phyloP scores from a whole-genome alignment of 2,113 vertebrate genomes.

The Lophochroa leadbeateri region DNA sequence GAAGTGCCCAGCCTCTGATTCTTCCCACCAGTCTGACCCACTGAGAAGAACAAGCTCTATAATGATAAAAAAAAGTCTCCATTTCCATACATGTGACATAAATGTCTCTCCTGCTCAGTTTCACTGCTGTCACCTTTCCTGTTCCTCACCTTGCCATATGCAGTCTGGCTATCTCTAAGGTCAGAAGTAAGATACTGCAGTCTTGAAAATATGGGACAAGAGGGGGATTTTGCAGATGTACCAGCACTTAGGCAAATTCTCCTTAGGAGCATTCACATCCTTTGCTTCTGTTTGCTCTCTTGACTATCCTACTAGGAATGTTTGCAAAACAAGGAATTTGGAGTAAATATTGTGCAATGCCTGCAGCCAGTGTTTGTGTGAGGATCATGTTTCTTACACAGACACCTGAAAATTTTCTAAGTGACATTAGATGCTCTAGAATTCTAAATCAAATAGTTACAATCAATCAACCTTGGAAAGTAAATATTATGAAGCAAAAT shows the following conservation, averaged over 20 bases:
- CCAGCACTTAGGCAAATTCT: not conserved
- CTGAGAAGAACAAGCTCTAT: not conserved
- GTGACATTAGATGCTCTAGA: not conserved
- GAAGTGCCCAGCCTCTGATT: not conserved
- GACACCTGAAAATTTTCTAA: not conserved
- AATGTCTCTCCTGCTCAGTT: not conserved
- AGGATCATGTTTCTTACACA: not conserved
- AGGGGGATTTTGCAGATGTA: not conserved
- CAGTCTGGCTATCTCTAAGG: not conserved
- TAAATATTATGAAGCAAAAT: not conserved
- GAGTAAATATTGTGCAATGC: not conserved
- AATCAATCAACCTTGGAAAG: not conserved
- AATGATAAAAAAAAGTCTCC: not conserved
- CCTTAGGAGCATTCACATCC: not conserved
- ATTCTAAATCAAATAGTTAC: not conserved
- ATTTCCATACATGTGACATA: accelerated
- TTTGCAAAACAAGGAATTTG: not conserved
- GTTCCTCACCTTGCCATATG: not conserved
- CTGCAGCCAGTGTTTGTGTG: not conserved
- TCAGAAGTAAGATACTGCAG: not conserved
- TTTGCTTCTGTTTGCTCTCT: not conserved
- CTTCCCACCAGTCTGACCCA: not conserved
- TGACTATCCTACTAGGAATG: not conserved
- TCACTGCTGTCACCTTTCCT: not conserved
- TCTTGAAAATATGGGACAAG: not conserved